phyloP scores from a whole-genome alignment of 2,888 invertebrate species.

The Empis stercorea region DNA sequence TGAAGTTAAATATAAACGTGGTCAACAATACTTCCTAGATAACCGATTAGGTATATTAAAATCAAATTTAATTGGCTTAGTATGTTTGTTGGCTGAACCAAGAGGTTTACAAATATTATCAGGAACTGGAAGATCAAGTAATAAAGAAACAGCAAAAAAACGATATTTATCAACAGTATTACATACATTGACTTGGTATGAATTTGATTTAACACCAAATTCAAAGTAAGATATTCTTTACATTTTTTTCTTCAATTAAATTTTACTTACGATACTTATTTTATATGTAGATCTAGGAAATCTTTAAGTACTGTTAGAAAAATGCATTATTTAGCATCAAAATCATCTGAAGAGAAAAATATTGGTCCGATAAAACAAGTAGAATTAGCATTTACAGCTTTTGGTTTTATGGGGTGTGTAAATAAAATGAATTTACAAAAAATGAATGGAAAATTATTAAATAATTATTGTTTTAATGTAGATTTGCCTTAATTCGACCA shows the following conservation, averaged over 20 bases:
- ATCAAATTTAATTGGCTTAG: slow-evolving; percentile 55
- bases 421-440: not conserved
- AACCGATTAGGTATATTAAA: slow-evolving; percentile 51
- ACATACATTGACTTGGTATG: slow-evolving; percentile 64
- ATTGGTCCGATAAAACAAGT: slow-evolving; percentile 51
- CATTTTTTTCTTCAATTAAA: too few species aligned
- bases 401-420: slow-evolving; percentile 57
- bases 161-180: slow-evolving; percentile 61
- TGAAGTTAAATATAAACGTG: slow-evolving; percentile 32
- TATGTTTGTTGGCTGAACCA: slow-evolving; percentile 54
- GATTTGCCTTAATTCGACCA: slow-evolving; percentile 44
- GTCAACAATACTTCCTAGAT: slow-evolving; percentile 52
- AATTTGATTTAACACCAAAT: slow-evolving; percentile 49
- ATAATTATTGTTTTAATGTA: not conserved
- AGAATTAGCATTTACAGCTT: slow-evolving; percentile 66
- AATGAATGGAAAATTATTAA: not conserved
- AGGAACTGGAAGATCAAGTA: slow-evolving; percentile 51
- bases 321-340: slow-evolving; percentile 47
- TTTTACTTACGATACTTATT: too few species aligned
- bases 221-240: too few species aligned
- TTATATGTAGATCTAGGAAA: slow-evolving; percentile 48
- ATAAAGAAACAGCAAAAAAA: slow-evolving; percentile 46
- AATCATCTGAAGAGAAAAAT: slow-evolving; percentile 35
- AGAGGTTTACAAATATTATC: slow-evolving; percentile 52
- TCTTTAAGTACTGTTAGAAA: slow-evolving; percentile 48